Evolutionary conservation across 92 coral and sea anemone genomes (phyloP), one percentile per base, ranked within the genome.

Genomic region (Paragorgia papillata): DNA sequence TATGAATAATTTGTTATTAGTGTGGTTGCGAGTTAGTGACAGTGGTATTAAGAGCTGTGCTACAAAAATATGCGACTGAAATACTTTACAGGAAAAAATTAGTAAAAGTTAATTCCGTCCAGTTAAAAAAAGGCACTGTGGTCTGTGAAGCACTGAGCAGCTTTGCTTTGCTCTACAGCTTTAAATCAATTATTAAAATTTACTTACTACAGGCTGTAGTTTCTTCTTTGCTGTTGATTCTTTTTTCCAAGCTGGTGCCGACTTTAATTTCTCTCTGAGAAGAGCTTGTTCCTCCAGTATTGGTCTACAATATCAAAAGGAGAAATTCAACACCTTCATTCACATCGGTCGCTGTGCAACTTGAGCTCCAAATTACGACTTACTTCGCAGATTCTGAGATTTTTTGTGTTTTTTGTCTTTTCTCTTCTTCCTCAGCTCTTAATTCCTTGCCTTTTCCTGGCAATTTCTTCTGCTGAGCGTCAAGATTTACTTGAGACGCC

Each of bases 231-330:
- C 78, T 1, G 62, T 51, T 1, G 86, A 85, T n/a, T 88, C 97
- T 62, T 89, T 95, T 43, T 90, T 89, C 97, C 97, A 95, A 53
- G 97, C 84, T 43, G 88, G 91, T 51, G 82, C 82, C 21, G 83
- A 75, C 68, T 86, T 89, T 0, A 95, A 87, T 56, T 67, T 95
- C 73, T 89, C 99, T 61, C 89, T 84, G 12, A 91, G 83, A 15
- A 95, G 88, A 35, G 99, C 97, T 85, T 95, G 99, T 17, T 95
- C 99, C 82, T 91, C 99, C 34, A 95, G 71, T 74, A 95, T 86
- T 13, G 99, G 92, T 83, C 99, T 95, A 74, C 59, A 22, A 26
- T 19, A 3, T 64, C 53, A 37, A 64, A 44, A 40, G 30, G 27
- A 51, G 57, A 68, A 20, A 41, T 28, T 19, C 59, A 54, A 44